Evolutionary conservation across 2,797 vertebrate species (phyloP).

Genomic region (Hydrophis major): DNA sequence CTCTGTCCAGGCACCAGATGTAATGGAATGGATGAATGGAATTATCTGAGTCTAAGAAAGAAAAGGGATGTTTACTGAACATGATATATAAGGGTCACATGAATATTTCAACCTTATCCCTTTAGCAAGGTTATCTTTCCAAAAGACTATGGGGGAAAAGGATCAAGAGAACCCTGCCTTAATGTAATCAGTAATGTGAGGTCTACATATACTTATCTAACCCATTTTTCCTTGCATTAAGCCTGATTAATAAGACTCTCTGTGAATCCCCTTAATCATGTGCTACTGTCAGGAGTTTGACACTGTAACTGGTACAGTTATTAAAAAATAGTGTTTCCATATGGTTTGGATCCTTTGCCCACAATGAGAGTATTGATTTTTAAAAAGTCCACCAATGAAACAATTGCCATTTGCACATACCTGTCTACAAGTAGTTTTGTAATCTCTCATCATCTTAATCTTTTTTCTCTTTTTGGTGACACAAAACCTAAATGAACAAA

Average conservation of each 20-base stretch:
- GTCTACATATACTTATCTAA: background rate
- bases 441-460: conserved; percentile 10
- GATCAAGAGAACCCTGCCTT: background rate
- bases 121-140: background rate
- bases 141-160: background rate
- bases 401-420: conserved; percentile 18
- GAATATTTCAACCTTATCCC: background rate
- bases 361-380: background rate
- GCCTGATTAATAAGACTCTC: background rate
- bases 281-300: background rate
- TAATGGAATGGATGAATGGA: background rate
- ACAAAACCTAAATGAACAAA: conserved; percentile 2
- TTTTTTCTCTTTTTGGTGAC: conserved; percentile 46
- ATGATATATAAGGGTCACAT: background rate
- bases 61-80: background rate
- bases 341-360: background rate
- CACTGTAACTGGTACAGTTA: background rate
- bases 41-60: background rate
- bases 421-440: background rate
- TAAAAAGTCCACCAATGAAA: background rate
- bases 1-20: background rate
- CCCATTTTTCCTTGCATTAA: background rate
- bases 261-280: background rate
- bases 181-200: background rate
- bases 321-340: background rate